Evolutionary conservation across 2,888 invertebrate genomes (phyloP).

Genomic region (Cerceris ruficornis): DNA sequence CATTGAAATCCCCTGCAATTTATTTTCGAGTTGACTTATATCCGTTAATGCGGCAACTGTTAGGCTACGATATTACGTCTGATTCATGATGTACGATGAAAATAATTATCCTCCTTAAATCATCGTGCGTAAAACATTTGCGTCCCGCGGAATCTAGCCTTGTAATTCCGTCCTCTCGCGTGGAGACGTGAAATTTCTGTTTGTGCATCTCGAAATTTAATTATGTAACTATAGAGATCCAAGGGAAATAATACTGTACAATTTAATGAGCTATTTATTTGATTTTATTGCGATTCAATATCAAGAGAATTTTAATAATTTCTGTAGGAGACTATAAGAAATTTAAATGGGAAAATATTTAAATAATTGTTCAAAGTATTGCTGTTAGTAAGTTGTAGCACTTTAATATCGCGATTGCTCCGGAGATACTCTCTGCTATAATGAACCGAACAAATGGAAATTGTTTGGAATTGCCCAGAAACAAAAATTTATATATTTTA

Average conservation of each 20-base stretch:
- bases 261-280: too few relatives aligned
- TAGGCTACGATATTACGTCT: constrained; percentile 1
- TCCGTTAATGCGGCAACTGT: constrained; percentile 1
- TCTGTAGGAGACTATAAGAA: too few relatives aligned
- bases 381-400: too few relatives aligned
- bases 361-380: too few relatives aligned
- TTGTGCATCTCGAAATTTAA: neutral
- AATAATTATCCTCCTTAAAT: constrained; percentile 17
- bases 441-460: too few relatives aligned
- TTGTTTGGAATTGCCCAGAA: too few relatives aligned
- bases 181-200: neutral
- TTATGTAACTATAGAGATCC: neutral
- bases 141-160: neutral
- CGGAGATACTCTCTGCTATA: too few relatives aligned
- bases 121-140: neutral
- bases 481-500: too few relatives aligned
- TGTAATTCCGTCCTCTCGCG: neutral
- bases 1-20: constrained; percentile 4
- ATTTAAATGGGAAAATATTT: too few relatives aligned
- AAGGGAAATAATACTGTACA: neutral
- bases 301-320: too few relatives aligned
- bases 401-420: too few relatives aligned
- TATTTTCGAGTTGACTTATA: constrained; percentile 13
- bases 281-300: too few relatives aligned
- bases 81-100: neutral